A percentile compares a stretch with the other conserved stretches of the same genome.
phyloP scores from a whole-genome alignment of 2,797 vertebrate genomes.

The Rhinoraja longicauda region DNA sequence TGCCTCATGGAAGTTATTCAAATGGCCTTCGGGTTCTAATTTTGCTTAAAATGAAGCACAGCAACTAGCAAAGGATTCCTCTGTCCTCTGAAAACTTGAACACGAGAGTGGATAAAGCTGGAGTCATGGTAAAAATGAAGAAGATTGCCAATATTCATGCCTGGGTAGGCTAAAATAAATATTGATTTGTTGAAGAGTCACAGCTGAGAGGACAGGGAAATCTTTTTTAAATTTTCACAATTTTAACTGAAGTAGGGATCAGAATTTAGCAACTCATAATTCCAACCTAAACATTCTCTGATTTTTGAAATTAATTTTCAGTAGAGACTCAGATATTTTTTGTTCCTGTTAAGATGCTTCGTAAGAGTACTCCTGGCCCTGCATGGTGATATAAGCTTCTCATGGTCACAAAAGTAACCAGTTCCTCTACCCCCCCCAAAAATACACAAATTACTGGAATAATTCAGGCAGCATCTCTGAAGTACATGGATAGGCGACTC shows the following conservation, averaged over 20 bases:
- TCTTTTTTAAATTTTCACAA: not conserved
- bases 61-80: not conserved
- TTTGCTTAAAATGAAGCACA: not conserved
- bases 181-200: not conserved
- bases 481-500: no score
- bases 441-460: not conserved
- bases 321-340: not conserved
- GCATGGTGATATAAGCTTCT: no score
- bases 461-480: no score
- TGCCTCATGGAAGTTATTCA: not conserved
- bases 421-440: not conserved
- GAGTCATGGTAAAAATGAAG: not conserved
- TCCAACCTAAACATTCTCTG: not conserved
- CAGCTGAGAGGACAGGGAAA: not conserved
- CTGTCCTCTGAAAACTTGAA: not conserved
- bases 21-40: not conserved
- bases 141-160: conserved; percentile 24
- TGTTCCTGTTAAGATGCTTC: not conserved
- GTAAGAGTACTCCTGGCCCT: not conserved
- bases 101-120: not conserved
- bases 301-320: not conserved
- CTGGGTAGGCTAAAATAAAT: conserved; percentile 1
- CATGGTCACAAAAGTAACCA: no score
- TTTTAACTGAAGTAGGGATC: not conserved
- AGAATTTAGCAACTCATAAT: conserved; percentile 11